Evolutionary conservation across 2,113 vertebrate species (phyloP).

Genomic region (Crotalus helleri): DNA sequence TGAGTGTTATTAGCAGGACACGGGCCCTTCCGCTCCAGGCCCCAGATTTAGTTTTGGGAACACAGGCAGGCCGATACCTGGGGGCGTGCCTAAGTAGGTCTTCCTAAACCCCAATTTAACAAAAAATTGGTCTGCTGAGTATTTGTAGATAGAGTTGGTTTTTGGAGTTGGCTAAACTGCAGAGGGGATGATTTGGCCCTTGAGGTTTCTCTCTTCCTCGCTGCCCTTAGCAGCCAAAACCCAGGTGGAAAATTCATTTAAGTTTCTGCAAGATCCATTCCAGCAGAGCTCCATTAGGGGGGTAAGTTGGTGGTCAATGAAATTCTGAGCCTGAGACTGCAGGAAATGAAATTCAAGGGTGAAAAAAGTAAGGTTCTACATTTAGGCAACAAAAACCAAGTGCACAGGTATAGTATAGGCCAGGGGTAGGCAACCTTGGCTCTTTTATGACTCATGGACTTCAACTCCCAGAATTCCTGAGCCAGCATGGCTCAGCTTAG

Average conservation of each 20-base stretch:
- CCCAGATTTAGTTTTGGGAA: not conserved
- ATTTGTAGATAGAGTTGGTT: not conserved
- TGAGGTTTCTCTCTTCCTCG: not conserved
- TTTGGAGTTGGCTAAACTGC: not conserved
- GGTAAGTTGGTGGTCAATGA: too few species aligned
- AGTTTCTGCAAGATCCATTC: not conserved
- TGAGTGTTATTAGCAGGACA: not conserved
- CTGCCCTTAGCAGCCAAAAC: not conserved
- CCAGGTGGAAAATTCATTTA: not conserved
- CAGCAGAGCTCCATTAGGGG: not conserved
- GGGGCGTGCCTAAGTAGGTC: not conserved
- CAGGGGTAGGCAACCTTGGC: too few species aligned
- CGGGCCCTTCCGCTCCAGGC: not conserved
- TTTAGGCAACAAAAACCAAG: too few species aligned
- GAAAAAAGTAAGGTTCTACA: too few species aligned
- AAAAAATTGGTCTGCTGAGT: conserved; percentile 7
- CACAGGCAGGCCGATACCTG: rapidly evolving
- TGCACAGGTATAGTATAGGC: too few species aligned
- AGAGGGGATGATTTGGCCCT: too few species aligned
- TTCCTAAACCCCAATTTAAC: not conserved
- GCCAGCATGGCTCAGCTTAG: too few species aligned
- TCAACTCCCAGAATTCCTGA: too few species aligned
- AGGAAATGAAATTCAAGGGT: not conserved
- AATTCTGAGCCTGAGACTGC: not conserved
- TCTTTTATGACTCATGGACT: too few species aligned